Evolutionary conservation across 2,113 vertebrate genomes (phyloP), one percentile per base, ranked within the genome.

Genomic region (Engraulis encrasicolus): DNA sequence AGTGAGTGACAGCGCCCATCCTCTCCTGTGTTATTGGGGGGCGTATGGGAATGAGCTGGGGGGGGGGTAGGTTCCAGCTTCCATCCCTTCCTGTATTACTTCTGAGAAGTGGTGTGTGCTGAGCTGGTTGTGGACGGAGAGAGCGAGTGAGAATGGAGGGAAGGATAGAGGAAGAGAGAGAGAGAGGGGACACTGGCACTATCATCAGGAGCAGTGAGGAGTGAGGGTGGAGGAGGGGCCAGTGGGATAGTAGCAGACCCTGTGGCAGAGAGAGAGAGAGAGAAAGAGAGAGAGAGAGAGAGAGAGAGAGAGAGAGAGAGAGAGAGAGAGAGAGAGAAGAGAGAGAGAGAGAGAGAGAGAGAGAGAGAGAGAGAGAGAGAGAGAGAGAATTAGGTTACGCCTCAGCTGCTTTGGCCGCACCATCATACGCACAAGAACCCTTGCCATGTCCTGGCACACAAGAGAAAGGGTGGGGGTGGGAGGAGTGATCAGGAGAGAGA

Each of bases 181-280:
- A 27, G 27, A 27, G 61, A 79, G 49, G 40, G 82, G 82, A 79
- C n/a, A n/a, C 82, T 86, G 78, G 85, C 85, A 83, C 79, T 78
- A 83, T 86, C 80, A 86, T 86, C 85, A 83, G 85, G 50, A 54
- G 12, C 31, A 66, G 58, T 27, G 40, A 79, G 79, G 48, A 66
- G 58, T 27, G 40, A 79, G 79, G 48, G 38, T 78, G 78, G 45
- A 31, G 23, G 15, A 31, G 34, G 66, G 36, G 49, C 31, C 9
- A 27, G 23, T 12, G 58, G 14, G 7, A 66, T 2, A 66, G 54
- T 23, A 7, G 27, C 6, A 61, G 54, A 6, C 6, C n/a, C 45
- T 52, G 58, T 27, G 48, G 12, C 61, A 77, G 14, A 36, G 20
- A 78, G 40, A 77, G 58, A 77, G 27, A 77, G 38, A 77, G 38